phyloP scores from a whole-genome alignment of 2,113 vertebrate species.

The Osmerus mordax region DNA sequence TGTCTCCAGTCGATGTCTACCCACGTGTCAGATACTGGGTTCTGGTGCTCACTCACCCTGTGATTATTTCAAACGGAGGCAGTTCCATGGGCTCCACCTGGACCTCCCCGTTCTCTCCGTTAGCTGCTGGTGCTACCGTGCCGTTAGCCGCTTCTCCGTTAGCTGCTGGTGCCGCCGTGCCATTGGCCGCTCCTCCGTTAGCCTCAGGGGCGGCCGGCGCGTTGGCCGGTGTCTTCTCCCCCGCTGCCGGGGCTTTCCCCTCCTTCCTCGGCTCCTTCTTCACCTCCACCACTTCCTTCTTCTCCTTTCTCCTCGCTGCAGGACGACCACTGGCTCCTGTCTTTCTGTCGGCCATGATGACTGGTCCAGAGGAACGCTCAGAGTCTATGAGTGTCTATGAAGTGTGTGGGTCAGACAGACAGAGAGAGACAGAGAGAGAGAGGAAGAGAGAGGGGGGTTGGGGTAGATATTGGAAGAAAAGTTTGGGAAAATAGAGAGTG shows the following conservation, averaged over 20 bases:
- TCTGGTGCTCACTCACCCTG: constrained; percentile 73
- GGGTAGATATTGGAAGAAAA: neutral
- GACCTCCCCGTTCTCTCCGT: constrained; percentile 6
- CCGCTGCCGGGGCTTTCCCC: constrained; percentile 3
- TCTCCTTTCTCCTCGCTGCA: constrained; percentile 32
- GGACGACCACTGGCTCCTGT: neutral
- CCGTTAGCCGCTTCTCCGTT: neutral
- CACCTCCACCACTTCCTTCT: neutral
- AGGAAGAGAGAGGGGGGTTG: neutral
- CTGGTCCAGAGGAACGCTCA: neutral
- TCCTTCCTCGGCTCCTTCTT: constrained; percentile 15
- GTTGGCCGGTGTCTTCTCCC: constrained; percentile 9
- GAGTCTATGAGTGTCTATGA: neutral
- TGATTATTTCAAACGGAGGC: constrained; percentile 88
- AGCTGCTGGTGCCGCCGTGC: no score
- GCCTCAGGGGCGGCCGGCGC: neutral
- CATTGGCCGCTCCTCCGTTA: neutral
- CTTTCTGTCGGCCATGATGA: constrained; percentile 59
- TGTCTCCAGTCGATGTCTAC: no score
- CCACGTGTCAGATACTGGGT: no score
- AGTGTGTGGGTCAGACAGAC: constrained; percentile 1
- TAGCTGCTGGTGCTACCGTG: no score
- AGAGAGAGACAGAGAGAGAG: neutral
- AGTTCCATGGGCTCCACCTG: constrained; percentile 70
- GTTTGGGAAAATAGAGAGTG: no score